Evolutionary conservation across 2,797 vertebrate genomes (phyloP).

Genomic region (Champsocephalus esox): DNA sequence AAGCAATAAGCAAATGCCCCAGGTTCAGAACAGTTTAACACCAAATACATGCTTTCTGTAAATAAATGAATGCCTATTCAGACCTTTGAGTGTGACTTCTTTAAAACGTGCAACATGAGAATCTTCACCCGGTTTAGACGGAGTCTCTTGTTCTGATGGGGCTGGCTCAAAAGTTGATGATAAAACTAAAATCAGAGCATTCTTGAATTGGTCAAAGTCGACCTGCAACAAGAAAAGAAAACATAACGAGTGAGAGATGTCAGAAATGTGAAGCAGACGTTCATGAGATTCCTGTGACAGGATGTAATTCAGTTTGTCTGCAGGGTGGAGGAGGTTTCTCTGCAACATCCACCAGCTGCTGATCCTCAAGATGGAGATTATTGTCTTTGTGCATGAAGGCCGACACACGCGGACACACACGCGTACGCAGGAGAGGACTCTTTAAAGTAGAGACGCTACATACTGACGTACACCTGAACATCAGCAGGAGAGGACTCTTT

Average conservation of each 20-base stretch:
- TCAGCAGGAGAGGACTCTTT: too few species aligned
- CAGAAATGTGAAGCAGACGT: conserved; percentile 16
- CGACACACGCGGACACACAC: too few species aligned
- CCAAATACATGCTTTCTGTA: too few species aligned
- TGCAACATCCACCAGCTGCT: conserved; percentile 83
- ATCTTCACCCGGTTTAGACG: conserved; percentile 87
- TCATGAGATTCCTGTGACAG: conserved; percentile 57
- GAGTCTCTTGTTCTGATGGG: conserved; percentile 81
- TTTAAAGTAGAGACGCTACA: too few species aligned
- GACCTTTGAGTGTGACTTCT: background rate
- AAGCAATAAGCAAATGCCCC: too few species aligned
- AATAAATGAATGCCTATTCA: too few species aligned
- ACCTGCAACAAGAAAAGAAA: conserved; percentile 83
- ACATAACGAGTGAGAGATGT: conserved; percentile 10
- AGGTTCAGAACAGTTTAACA: too few species aligned
- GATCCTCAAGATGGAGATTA: conserved; percentile 73
- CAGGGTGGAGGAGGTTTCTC: conserved; percentile 63
- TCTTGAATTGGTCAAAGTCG: conserved; percentile 94
- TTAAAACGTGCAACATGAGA: background rate
- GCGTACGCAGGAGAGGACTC: too few species aligned
- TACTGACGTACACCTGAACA: too few species aligned
- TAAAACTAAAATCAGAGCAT: conserved; percentile 93
- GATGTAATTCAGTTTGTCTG: conserved; percentile 23
- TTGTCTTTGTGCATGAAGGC: conserved; percentile 75
- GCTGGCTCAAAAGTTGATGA: conserved; percentile 81